Conservation (phyloP, 2,888 invertebrate species). For the Gastracanthus pulcherrimus region DNA sequence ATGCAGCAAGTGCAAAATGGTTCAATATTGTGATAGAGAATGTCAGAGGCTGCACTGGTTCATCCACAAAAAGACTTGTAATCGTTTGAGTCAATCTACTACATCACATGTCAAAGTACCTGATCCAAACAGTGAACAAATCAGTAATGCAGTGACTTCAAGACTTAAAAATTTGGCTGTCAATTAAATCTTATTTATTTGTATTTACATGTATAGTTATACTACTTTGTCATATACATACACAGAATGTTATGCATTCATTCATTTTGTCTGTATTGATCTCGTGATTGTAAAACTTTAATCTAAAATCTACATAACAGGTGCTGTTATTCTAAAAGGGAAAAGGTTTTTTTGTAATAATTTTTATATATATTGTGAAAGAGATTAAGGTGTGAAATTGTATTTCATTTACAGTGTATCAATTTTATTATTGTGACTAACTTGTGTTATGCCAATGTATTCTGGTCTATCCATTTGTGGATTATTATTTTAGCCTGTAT, state of each 20-base stretch:
- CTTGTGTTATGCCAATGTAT: slow-evolving; percentile 3
- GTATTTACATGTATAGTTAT: slow-evolving; percentile 44
- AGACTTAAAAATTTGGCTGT: slow-evolving; percentile 70
- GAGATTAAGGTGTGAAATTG: background rate
- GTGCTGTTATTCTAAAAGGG: slow-evolving; percentile 12
- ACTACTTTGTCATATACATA: slow-evolving; percentile 20
- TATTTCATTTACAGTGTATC: slow-evolving; percentile 2
- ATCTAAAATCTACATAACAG: slow-evolving; percentile 12
- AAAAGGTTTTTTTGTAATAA: slow-evolving; percentile 9
- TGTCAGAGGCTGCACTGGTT: slow-evolving; percentile 97
- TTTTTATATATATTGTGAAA: slow-evolving; percentile 1
- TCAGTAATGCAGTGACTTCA: slow-evolving; percentile 68
- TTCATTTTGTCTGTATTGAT: slow-evolving; percentile 25
- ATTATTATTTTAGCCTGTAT: slow-evolving; percentile 12
- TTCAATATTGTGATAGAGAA: slow-evolving; percentile 95
- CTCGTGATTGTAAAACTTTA: slow-evolving; percentile 20
- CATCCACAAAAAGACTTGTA: slow-evolving; percentile 92
- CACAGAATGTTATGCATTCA: background rate
- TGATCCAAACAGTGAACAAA: slow-evolving; percentile 69
- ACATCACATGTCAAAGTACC: slow-evolving; percentile 61
- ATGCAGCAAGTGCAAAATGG: slow-evolving; percentile 95
- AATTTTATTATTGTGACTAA: slow-evolving; percentile 16
- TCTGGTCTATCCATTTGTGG: background rate
- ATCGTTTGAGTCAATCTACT: slow-evolving; percentile 79
- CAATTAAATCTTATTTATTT: slow-evolving; percentile 64